Conservation (phyloP, 2,888 invertebrate species). For the Oscheius sp. region DNA sequence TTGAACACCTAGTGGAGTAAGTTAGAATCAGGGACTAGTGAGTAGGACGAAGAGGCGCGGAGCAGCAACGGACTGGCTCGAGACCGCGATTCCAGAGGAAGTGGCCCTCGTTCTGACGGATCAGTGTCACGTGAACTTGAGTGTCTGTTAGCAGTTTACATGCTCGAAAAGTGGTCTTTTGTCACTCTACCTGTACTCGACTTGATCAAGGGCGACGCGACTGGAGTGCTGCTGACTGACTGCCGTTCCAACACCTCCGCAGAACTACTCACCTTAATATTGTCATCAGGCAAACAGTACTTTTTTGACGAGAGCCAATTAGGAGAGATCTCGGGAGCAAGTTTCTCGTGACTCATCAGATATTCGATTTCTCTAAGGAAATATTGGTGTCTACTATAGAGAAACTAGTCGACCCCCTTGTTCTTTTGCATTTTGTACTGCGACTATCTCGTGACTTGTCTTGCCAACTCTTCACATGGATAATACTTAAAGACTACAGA, state of each 20-base stretch:
- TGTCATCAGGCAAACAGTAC: background rate
- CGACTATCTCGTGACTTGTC: too few relatives aligned
- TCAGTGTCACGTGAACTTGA: conserved; percentile 32
- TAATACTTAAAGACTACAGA: too few relatives aligned
- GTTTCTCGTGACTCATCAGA: too few relatives aligned
- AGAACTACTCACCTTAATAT: conserved; percentile 27
- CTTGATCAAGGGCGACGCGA: conserved; percentile 1
- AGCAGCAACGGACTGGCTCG: conserved; percentile 14
- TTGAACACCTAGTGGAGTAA: background rate
- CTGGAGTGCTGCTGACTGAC: conserved; percentile 7
- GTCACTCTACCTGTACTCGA: conserved; percentile 21
- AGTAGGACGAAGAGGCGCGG: background rate
- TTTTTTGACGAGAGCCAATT: too few relatives aligned
- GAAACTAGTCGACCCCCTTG: too few relatives aligned
- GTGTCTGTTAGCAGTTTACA: conserved; percentile 33
- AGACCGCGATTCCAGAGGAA: conserved; percentile 31
- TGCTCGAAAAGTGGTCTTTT: background rate
- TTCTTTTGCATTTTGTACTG: too few relatives aligned
- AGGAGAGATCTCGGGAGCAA: too few relatives aligned
- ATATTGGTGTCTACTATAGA: too few relatives aligned
- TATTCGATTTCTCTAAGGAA: background rate
- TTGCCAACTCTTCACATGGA: too few relatives aligned
- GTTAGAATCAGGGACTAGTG: background rate
- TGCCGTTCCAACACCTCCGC: conserved; percentile 23
- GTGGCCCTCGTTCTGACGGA: conserved; percentile 28